Conservation (phyloP, 2,888 invertebrate species). For the Drosophila niveifrons region DNA sequence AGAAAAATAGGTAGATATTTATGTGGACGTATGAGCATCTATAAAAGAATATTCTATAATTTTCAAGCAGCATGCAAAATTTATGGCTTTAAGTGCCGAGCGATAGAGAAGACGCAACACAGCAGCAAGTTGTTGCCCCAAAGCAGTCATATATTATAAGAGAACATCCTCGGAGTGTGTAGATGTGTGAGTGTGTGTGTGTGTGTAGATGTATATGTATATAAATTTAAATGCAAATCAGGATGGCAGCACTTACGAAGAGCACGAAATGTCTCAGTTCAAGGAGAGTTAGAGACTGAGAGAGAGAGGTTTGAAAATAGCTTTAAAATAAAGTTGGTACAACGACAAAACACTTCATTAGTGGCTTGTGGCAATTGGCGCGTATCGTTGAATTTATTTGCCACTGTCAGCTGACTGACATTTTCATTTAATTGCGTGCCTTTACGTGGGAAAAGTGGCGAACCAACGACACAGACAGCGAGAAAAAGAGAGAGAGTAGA, state of each 20-base stretch:
- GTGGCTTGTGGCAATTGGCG: conserved; percentile 64
- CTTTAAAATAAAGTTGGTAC: conserved; percentile 24
- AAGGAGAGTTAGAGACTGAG: neutral
- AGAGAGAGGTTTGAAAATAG: conserved; percentile 2
- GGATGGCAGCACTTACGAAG: conserved; percentile 21
- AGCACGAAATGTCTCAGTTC: neutral
- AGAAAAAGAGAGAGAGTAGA: neutral
- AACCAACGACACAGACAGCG: neutral
- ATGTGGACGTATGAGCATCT: conserved; percentile 1
- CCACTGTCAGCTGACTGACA: conserved; percentile 58
- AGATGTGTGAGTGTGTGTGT: neutral
- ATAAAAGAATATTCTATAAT: conserved; percentile 21
- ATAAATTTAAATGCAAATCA: conserved; percentile 63
- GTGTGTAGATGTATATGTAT: conserved; percentile 21
- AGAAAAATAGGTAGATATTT: neutral
- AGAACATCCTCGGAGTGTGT: conserved; percentile 3
- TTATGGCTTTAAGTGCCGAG: conserved; percentile 41
- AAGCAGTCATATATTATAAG: conserved; percentile 50
- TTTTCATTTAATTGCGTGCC: conserved; percentile 64
- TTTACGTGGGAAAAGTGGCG: conserved; percentile 27
- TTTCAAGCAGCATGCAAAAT: conserved; percentile 34
- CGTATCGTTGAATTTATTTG: conserved; percentile 69
- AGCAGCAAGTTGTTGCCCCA: conserved; percentile 34
- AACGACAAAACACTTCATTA: conserved; percentile 51
- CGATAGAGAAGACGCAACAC: conserved; percentile 37